These are phyloP conservation scores for Chionodraco myersi DNA, from an alignment of 2,113 vertebrate species.

Conservation along the genomic window DNA sequence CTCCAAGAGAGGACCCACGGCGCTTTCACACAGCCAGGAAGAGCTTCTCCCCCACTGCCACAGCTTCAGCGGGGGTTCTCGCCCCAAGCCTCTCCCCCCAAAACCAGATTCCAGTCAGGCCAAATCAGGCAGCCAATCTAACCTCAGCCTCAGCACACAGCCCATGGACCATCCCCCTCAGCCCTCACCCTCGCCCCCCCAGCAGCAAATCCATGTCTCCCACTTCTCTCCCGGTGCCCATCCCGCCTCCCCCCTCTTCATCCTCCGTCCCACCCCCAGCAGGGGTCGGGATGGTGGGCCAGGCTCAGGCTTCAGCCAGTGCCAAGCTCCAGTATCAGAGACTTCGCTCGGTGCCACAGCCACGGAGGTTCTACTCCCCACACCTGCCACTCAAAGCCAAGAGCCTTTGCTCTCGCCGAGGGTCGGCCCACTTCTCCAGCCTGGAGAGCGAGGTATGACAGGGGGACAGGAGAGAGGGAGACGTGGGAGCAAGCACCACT, in stretches of 20 bases:
- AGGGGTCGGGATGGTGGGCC: slow-evolving; percentile 73
- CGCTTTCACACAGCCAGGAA: slow-evolving; percentile 88
- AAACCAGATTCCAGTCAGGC: slow-evolving; percentile 82
- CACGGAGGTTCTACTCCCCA: slow-evolving; percentile 86
- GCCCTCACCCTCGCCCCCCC: slow-evolving; percentile 79
- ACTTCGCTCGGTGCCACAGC: slow-evolving; percentile 86
- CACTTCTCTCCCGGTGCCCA: slow-evolving; percentile 81
- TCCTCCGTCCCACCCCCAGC: slow-evolving; percentile 79
- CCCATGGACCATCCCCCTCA: slow-evolving; percentile 82
- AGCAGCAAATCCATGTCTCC: slow-evolving; percentile 80
- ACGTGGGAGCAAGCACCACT: slow-evolving; percentile 71
- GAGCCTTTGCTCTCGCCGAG: slow-evolving; percentile 91
- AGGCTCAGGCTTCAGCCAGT: slow-evolving; percentile 79
- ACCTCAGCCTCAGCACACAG: slow-evolving; percentile 91
- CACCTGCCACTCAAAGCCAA: slow-evolving; percentile 88
- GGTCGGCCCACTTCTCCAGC: slow-evolving; percentile 95
- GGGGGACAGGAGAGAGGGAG: slow-evolving; percentile 84
- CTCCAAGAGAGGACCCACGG: slow-evolving; percentile 73
- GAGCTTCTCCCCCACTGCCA: slow-evolving; percentile 88
- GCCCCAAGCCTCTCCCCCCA: slow-evolving; percentile 82
- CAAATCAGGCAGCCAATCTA: slow-evolving; percentile 92
- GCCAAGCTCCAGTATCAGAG: slow-evolving; percentile 88
- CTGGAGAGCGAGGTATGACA: slow-evolving; percentile 96
- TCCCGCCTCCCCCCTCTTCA: slow-evolving; percentile 81
- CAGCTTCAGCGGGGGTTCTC: slow-evolving; percentile 83